These are phyloP conservation scores for Pelecanus crispus DNA, from an alignment of 2,113 vertebrate genomes.

Conservation along the genomic window DNA sequence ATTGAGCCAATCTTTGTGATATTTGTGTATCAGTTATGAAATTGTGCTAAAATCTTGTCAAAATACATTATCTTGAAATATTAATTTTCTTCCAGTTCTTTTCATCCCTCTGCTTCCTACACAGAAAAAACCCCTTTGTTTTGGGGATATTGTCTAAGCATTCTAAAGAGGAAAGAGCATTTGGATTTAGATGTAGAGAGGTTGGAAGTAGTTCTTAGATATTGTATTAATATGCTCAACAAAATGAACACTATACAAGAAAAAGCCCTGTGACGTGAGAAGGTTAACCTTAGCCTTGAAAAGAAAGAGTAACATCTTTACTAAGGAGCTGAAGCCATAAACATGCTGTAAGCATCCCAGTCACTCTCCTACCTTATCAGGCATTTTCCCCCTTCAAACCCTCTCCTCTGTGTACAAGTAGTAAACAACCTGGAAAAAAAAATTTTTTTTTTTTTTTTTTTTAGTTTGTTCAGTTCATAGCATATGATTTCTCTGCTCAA, in stretches of 20 bases:
- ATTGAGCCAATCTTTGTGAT: background rate
- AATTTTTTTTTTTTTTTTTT: too few species aligned
- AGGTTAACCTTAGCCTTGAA: background rate
- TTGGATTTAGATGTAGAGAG: background rate
- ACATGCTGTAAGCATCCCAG: background rate
- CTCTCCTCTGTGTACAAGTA: background rate
- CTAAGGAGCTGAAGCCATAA: background rate
- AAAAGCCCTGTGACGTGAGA: background rate
- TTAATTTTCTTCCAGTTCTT: background rate
- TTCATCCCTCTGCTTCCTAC: background rate
- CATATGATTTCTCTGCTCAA: background rate
- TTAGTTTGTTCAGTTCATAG: background rate
- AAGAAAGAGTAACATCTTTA: background rate
- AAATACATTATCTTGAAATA: background rate
- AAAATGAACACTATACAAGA: background rate
- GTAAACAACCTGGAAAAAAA: background rate
- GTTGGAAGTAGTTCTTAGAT: background rate
- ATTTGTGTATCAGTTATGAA: background rate
- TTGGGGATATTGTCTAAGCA: background rate
- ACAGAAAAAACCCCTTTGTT: background rate
- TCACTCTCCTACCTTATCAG: background rate
- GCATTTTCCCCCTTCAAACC: background rate
- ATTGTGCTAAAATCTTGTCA: background rate
- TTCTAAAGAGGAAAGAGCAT: background rate
- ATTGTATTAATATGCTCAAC: background rate